phyloP scores from a whole-genome alignment of 2,113 vertebrate species.

The Anolis carolinensis region DNA sequence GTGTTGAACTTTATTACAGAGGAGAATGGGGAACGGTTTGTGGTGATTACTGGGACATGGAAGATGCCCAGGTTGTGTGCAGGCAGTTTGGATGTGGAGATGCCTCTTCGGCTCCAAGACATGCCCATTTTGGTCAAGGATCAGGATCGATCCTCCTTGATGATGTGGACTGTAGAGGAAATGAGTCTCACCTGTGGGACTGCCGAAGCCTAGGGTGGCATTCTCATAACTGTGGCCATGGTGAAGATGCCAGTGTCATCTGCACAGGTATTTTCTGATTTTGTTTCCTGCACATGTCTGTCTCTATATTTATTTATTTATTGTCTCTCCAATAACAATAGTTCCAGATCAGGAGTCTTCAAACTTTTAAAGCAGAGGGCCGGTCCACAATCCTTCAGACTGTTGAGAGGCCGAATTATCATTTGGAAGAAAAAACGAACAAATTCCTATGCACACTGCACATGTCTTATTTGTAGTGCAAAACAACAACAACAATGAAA shows the following conservation, averaged over 20 bases:
- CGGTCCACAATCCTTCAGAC: too few relatives aligned
- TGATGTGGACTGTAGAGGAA: conserved; percentile 20
- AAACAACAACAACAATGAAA: too few relatives aligned
- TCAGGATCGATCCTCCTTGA: conserved; percentile 2
- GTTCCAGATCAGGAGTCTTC: too few relatives aligned
- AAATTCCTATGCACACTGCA: too few relatives aligned
- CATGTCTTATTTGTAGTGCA: too few relatives aligned
- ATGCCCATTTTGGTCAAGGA: conserved; percentile 26
- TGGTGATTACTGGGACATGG: conserved; percentile 8
- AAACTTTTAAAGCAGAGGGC: too few relatives aligned
- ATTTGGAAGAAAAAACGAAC: too few relatives aligned
- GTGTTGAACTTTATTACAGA: too few relatives aligned
- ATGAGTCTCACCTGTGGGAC: conserved; percentile 1
- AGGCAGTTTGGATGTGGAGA: too few relatives aligned
- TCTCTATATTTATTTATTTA: too few relatives aligned
- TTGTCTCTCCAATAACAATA: too few relatives aligned
- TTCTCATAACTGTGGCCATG: background rate
- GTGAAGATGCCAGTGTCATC: background rate
- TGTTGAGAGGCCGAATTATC: too few relatives aligned
- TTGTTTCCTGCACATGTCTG: background rate
- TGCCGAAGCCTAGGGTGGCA: background rate
- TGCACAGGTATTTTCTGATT: background rate
- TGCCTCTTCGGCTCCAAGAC: background rate
- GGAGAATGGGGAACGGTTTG: conserved; percentile 6
- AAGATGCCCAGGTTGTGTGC: background rate